These are phyloP conservation scores for Megalops cyprinoides DNA, from an alignment of 2,797 vertebrate genomes.

Conservation along the genomic window DNA sequence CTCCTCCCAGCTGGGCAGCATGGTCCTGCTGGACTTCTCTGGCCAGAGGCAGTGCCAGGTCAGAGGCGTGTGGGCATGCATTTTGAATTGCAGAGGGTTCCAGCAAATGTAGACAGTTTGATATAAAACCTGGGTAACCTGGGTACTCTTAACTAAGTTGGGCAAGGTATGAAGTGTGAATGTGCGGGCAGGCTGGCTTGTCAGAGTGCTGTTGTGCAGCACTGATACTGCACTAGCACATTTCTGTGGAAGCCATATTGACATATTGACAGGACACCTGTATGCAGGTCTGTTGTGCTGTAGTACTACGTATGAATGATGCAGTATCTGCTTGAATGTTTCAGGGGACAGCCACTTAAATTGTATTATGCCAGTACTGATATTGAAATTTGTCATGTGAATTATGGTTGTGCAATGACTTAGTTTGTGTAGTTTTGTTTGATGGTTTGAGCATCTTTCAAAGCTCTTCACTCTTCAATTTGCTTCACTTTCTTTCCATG, in stretches of 20 bases:
- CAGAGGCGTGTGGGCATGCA: conserved; percentile 37
- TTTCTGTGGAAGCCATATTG: background rate
- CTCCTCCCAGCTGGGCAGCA: conserved; percentile 51
- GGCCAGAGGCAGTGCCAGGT: conserved; percentile 60
- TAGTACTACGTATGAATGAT: background rate
- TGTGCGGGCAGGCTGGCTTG: background rate
- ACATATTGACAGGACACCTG: background rate
- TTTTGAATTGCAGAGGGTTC: background rate
- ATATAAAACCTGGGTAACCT: background rate
- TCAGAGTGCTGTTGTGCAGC: background rate
- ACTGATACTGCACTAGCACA: background rate
- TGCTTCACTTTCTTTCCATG: background rate
- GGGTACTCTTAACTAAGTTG: conserved; percentile 2
- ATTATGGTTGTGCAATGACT: background rate
- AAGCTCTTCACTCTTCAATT: too few species aligned
- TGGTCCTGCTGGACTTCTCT: conserved; percentile 62
- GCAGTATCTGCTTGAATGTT: background rate
- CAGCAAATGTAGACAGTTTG: background rate
- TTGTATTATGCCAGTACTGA: background rate
- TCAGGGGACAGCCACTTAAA: background rate
- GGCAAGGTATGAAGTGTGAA: conserved; percentile 10
- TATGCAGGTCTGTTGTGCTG: background rate
- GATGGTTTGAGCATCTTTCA: too few species aligned
- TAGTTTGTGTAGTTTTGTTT: background rate
- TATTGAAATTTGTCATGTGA: background rate